These are phyloP conservation scores for Anas acuta DNA, from an alignment of 2,797 vertebrate species.

Conservation along the genomic window DNA sequence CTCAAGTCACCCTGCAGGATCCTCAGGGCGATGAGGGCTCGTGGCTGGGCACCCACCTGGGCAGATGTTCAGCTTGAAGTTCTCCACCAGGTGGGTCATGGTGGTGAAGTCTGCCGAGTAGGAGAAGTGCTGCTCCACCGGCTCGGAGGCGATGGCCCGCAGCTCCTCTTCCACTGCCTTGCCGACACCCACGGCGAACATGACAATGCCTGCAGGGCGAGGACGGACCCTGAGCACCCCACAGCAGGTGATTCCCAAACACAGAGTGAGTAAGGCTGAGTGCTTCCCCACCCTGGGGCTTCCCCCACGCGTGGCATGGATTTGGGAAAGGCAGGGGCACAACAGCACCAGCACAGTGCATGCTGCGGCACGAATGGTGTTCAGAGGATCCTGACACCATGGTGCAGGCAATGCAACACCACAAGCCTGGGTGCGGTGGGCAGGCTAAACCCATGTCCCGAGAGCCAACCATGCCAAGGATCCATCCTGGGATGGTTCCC, in stretches of 20 bases:
- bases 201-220: conserved; percentile 84
- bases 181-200: conserved; percentile 96
- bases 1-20: not conserved
- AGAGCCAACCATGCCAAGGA: not conserved
- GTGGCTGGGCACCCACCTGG: conserved; percentile 83
- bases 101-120: conserved; percentile 91
- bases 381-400: not conserved
- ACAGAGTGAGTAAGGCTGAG: not conserved
- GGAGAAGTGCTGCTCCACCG: conserved; percentile 91
- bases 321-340: not conserved
- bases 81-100: conserved; percentile 92
- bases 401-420: not conserved
- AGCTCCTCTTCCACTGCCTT: conserved; percentile 96
- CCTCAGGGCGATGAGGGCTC: not conserved
- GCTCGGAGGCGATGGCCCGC: conserved; percentile 90
- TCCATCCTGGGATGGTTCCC: accelerated
- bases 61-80: conserved; percentile 94
- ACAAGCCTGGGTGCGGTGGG: not conserved
- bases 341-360: accelerated
- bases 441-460: not conserved
- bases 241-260: not conserved
- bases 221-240: not conserved
- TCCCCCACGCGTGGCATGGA: not conserved
- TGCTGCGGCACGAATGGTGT: not conserved
- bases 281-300: not conserved